Evolutionary conservation across 2,113 vertebrate species (phyloP).

Genomic region (Nothoprocta pentlandii): DNA sequence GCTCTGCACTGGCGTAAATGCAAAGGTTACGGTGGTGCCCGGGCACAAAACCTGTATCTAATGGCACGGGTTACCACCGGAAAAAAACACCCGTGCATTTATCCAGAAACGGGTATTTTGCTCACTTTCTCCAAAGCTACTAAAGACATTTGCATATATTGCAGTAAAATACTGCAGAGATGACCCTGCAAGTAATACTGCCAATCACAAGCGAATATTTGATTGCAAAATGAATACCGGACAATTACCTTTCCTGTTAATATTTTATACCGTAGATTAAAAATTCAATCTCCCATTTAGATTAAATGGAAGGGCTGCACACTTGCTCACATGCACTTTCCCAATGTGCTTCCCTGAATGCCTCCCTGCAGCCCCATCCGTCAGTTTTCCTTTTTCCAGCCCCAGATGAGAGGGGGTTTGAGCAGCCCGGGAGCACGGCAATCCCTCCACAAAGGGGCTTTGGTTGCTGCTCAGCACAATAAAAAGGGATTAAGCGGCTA

Average conservation of each 20-base stretch:
- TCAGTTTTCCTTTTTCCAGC: no score
- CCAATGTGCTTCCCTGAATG: not conserved
- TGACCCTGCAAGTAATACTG: not conserved
- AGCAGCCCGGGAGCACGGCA: no score
- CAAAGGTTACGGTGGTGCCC: fast-evolving
- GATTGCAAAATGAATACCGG: not conserved
- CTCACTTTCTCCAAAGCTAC: not conserved
- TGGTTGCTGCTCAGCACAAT: no score
- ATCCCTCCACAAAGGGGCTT: no score
- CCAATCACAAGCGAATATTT: not conserved
- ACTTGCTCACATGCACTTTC: not conserved
- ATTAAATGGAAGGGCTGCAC: not conserved
- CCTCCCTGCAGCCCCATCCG: not conserved
- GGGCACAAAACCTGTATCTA: not conserved
- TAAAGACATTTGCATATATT: not conserved
- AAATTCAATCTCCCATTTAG: no score
- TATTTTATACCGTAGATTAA: not conserved
- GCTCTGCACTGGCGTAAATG: not conserved
- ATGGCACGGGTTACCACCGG: not conserved
- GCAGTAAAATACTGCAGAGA: not conserved
- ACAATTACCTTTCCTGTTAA: not conserved
- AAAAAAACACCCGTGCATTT: not conserved
- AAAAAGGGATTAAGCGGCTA: no score
- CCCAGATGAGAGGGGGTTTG: no score
- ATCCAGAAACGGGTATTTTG: not conserved